Percentiles rank a stretch among this genome's conserved stretches.
phyloP scores from a whole-genome alignment of 2,113 vertebrate genomes.

The Erythrocercus mccallii region DNA sequence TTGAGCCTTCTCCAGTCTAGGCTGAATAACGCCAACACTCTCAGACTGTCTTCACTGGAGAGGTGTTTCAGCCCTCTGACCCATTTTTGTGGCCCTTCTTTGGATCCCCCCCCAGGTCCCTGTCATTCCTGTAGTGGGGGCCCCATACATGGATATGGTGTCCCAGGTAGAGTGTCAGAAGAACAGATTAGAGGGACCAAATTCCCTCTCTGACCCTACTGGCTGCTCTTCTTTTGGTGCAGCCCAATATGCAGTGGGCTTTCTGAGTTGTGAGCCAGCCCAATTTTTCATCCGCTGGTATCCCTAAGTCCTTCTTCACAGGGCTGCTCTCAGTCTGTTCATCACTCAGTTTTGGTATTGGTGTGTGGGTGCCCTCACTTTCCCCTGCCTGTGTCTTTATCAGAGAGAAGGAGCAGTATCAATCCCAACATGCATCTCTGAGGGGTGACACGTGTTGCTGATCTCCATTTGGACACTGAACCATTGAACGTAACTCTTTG shows the following conservation, averaged over 20 bases:
- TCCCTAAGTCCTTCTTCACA: neutral
- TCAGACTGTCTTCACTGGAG: neutral
- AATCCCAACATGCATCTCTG: rapidly evolving
- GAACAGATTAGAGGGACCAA: neutral
- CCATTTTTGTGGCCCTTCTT: neutral
- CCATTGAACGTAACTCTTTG: neutral
- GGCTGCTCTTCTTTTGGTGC: neutral
- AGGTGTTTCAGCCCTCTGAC: neutral
- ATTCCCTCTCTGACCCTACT: rapidly evolving
- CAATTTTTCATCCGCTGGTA: neutral
- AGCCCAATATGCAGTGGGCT: neutral
- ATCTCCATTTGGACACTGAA: neutral
- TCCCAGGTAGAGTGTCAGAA: neutral
- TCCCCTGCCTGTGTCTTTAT: neutral
- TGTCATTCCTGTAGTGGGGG: rapidly evolving
- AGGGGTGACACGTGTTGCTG: neutral
- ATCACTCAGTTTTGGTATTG: neutral
- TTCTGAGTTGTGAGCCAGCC: neutral
- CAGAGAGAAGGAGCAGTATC: rapidly evolving
- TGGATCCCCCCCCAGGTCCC: neutral
- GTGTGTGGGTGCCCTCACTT: neutral
- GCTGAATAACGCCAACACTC: neutral
- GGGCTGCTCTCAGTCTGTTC: neutral
- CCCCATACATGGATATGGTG: rapidly evolving
- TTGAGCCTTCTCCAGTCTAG: neutral